Evolutionary conservation across 1,140 invertebrate genomes (phyloP).

Genomic region (Carposina sasakii): DNA sequence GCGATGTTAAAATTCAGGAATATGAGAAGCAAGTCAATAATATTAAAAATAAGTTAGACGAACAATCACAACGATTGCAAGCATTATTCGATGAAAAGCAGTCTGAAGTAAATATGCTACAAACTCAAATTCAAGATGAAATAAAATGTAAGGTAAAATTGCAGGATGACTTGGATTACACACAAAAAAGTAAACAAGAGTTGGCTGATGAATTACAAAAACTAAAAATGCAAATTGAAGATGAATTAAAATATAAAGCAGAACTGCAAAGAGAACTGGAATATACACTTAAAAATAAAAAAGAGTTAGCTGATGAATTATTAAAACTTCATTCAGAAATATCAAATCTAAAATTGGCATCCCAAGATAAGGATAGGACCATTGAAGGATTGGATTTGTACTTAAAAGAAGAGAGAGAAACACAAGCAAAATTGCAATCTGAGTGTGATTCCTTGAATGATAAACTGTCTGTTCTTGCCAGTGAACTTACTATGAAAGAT

Average conservation of each 20-base stretch:
- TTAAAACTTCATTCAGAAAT: slow-evolving; percentile 15
- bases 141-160: too few species aligned
- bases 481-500: not conserved
- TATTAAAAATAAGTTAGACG: too few species aligned
- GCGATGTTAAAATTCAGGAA: slow-evolving; percentile 10
- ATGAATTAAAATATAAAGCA: slow-evolving; percentile 43
- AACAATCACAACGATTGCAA: too few species aligned
- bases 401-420: slow-evolving; percentile 19
- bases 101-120: too few species aligned
- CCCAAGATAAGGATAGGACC: slow-evolving; percentile 20
- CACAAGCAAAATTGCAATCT: slow-evolving; percentile 4
- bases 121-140: too few species aligned
- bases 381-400: slow-evolving; percentile 17
- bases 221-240: slow-evolving; percentile 41
- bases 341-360: slow-evolving; percentile 8
- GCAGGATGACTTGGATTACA: too few species aligned
- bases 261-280: slow-evolving; percentile 27
- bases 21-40: too few species aligned
- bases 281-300: slow-evolving; percentile 13
- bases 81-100: too few species aligned
- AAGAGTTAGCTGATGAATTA: slow-evolving; percentile 16
- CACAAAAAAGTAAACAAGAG: too few species aligned
- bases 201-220: slow-evolving; percentile 32
- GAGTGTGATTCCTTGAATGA: slow-evolving; percentile 10
- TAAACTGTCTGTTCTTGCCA: not conserved